A percentile compares a stretch with the other conserved stretches of the same genome.
phyloP scores from a whole-genome alignment of 2,113 vertebrate species.

The Neodon shergylaensis region DNA sequence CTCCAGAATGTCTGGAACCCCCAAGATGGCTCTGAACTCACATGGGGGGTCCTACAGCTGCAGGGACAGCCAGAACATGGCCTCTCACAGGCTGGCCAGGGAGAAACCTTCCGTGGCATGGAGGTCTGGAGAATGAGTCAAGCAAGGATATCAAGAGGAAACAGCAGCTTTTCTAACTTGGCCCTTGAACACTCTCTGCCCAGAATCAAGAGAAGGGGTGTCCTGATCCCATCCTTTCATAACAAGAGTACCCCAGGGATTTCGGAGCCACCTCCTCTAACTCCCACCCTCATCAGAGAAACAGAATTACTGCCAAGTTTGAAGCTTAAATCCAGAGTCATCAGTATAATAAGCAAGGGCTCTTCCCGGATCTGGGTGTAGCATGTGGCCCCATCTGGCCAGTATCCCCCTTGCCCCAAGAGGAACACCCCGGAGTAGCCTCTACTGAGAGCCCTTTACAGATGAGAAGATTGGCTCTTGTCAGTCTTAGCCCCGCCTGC shows the following conservation, averaged over 20 bases:
- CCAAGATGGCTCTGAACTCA: not conserved
- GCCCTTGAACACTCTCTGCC: not conserved
- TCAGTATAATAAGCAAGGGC: not conserved
- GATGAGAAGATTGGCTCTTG: not conserved
- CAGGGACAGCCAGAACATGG: not conserved
- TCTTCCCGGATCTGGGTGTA: not conserved
- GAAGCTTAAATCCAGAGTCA: not conserved
- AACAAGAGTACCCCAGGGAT: not conserved
- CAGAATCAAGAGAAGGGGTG: not conserved
- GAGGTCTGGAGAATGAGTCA: not conserved
- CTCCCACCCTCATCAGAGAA: not conserved
- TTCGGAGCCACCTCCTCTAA: not conserved
- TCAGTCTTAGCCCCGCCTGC: not conserved
- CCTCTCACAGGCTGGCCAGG: not conserved
- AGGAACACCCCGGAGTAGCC: not conserved
- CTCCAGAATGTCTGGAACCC: not conserved
- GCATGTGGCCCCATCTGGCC: not conserved
- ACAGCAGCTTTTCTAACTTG: not conserved
- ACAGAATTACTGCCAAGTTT: not conserved
- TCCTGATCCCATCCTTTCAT: not conserved
- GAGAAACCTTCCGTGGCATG: rapidly evolving
- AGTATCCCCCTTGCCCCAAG: too few species aligned
- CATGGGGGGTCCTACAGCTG: not conserved
- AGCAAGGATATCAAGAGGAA: not conserved
- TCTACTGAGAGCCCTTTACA: not conserved